Conservation (phyloP, 92 coral and sea anemone species). For the Parazoanthus swiftii region DNA sequence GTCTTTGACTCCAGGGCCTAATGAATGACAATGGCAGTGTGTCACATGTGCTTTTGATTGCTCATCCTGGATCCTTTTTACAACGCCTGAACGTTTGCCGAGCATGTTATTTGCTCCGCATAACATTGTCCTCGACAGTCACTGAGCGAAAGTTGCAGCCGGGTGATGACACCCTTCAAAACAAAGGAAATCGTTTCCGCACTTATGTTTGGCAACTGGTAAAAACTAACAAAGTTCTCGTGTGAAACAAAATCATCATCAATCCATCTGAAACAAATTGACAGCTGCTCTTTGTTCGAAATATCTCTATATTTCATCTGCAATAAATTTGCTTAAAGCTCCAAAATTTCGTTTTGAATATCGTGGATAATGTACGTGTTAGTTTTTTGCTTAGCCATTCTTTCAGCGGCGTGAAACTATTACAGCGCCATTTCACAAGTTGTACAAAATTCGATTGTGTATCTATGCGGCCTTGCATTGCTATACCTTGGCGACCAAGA, state of each 20-base stretch:
- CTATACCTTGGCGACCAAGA: too few relatives aligned
- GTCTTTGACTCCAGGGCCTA: slow-evolving; percentile 52
- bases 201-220: slow-evolving; percentile 44
- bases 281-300: slow-evolving; percentile 64
- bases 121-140: slow-evolving; percentile 59
- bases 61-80: slow-evolving; percentile 46
- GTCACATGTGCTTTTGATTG: slow-evolving; percentile 61
- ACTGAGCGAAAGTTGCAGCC: slow-evolving; percentile 40
- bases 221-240: slow-evolving; percentile 42
- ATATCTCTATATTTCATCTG: slow-evolving; percentile 63
- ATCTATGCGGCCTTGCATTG: too few relatives aligned
- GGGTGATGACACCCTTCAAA: slow-evolving; percentile 32
- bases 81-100: slow-evolving; percentile 45
- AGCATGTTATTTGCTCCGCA: slow-evolving; percentile 55
- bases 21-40: slow-evolving; percentile 57
- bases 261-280: slow-evolving; percentile 63
- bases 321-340: slow-evolving; percentile 39
- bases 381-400: slow-evolving; percentile 17
- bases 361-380: slow-evolving; percentile 18
- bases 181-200: slow-evolving; percentile 41
- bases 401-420: neutral
- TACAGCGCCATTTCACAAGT: slow-evolving; percentile 12
- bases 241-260: slow-evolving; percentile 45
- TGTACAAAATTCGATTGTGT: neutral
- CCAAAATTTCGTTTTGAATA: slow-evolving; percentile 22